Evolutionary conservation across 2,888 invertebrate species (phyloP).

Genomic region (Salticus scenicus): DNA sequence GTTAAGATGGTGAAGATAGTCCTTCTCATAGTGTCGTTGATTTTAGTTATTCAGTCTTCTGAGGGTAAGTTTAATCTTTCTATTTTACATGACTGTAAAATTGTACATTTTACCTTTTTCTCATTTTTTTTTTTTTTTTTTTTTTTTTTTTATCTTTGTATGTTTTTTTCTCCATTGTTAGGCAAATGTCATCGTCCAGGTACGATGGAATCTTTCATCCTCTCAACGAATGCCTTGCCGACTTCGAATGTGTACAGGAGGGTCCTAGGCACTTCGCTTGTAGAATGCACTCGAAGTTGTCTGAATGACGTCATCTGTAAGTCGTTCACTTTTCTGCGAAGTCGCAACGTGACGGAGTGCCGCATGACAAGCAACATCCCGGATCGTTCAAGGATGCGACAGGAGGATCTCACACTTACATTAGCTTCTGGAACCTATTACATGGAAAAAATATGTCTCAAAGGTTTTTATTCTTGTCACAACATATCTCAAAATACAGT

Average conservation of each 20-base stretch:
- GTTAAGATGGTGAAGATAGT: background rate
- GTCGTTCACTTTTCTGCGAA: constrained; percentile 50
- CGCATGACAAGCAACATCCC: constrained; percentile 25
- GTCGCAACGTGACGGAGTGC: constrained; percentile 46
- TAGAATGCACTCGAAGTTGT: constrained; percentile 60
- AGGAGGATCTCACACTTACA: constrained; percentile 24
- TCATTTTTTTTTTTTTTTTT: too few relatives aligned
- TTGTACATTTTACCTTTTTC: too few relatives aligned
- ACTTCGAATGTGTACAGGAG: constrained; percentile 36
- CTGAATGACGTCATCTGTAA: constrained; percentile 59
- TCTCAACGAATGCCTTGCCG: constrained; percentile 48
- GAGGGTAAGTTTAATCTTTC: background rate
- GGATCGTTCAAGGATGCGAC: constrained; percentile 18
- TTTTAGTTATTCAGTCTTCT: background rate
- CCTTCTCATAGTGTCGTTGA: background rate
- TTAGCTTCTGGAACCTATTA: constrained; percentile 41
- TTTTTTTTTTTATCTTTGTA: too few relatives aligned
- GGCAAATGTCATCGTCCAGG: constrained; percentile 45
- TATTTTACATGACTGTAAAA: too few relatives aligned
- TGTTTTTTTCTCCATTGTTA: too few relatives aligned
- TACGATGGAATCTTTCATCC: constrained; percentile 52
- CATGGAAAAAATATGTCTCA: constrained; percentile 67
- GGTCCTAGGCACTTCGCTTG: constrained; percentile 24
- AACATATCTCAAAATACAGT: too few relatives aligned
- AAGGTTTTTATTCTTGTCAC: constrained; percentile 39